phyloP scores from a whole-genome alignment of 2,888 invertebrate genomes.

The Drosophila anomelani region DNA sequence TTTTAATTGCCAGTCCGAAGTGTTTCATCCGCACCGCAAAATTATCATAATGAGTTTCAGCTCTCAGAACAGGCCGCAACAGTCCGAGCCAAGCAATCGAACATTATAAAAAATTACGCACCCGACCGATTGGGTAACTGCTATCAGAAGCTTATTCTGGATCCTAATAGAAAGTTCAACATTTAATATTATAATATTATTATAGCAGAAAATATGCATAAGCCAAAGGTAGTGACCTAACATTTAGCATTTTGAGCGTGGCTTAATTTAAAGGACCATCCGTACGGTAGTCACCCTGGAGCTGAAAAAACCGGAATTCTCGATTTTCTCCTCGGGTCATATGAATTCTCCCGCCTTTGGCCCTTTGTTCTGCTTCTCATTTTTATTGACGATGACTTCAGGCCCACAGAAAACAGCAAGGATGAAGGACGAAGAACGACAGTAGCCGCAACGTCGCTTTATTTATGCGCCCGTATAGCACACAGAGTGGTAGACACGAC shows the following conservation, averaged over 20 bases:
- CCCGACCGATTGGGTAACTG: slow-evolving; percentile 36
- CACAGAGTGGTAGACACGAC: slow-evolving; percentile 18
- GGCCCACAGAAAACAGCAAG: slow-evolving; percentile 6
- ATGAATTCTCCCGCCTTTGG: slow-evolving; percentile 8
- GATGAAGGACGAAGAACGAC: slow-evolving; percentile 18
- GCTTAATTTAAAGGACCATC: not conserved
- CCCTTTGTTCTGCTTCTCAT: slow-evolving; percentile 51
- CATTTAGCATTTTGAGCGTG: not conserved
- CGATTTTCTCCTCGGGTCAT: not conserved
- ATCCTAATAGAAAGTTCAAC: not conserved
- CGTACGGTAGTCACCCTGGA: not conserved
- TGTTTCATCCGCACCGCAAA: slow-evolving; percentile 60
- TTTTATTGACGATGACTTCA: slow-evolving; percentile 62
- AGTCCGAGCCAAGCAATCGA: slow-evolving; percentile 42
- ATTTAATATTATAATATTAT: not conserved
- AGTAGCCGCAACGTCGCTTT: slow-evolving; percentile 46
- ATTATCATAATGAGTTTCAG: slow-evolving; percentile 69
- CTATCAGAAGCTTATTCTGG: too few relatives aligned
- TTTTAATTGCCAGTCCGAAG: slow-evolving; percentile 71
- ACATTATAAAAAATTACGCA: slow-evolving; percentile 54
- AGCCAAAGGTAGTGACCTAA: not conserved
- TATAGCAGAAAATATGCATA: too few relatives aligned
- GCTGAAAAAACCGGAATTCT: slow-evolving; percentile 16
- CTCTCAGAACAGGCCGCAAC: slow-evolving; percentile 21
- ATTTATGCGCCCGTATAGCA: slow-evolving; percentile 71